phyloP scores from a whole-genome alignment of 92 coral and sea anemone species.

The Palythoa grandis region DNA sequence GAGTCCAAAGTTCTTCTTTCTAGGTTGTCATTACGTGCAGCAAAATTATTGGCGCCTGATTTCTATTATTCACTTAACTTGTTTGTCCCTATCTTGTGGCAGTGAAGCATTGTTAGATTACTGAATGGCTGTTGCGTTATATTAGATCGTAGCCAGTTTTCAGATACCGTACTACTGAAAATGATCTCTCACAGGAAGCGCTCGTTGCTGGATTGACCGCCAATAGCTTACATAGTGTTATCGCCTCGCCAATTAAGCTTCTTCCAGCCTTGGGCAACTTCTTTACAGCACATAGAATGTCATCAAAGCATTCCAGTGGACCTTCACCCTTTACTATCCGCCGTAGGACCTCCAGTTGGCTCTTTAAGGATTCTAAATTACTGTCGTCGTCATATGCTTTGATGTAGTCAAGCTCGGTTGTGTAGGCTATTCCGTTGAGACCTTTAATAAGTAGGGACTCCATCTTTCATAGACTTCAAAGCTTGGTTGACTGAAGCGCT shows the following conservation, averaged over 20 bases:
- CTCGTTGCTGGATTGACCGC: slow-evolving; percentile 55
- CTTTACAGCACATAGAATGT: slow-evolving; percentile 5
- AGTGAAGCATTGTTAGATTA: not conserved
- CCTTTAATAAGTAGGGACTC: too few species aligned
- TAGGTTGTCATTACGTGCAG: not conserved
- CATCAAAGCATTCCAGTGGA: slow-evolving; percentile 39
- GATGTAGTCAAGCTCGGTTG: too few species aligned
- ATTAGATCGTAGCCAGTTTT: slow-evolving; percentile 55
- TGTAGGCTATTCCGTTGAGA: too few species aligned
- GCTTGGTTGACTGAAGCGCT: not conserved
- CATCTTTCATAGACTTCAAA: not conserved
- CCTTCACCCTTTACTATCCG: slow-evolving; percentile 30
- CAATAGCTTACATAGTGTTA: slow-evolving; percentile 43
- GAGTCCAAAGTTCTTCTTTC: slow-evolving; percentile 26
- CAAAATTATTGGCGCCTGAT: slow-evolving; percentile 47
- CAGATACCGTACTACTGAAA: slow-evolving; percentile 51
- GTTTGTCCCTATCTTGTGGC: slow-evolving; percentile 53
- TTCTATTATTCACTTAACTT: slow-evolving; percentile 23
- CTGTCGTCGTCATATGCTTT: not conserved
- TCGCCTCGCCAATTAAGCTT: not conserved
- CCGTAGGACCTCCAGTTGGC: slow-evolving; percentile 35
- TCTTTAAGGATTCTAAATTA: not conserved
- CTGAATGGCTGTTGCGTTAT: slow-evolving; percentile 46
- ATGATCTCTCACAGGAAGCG: slow-evolving; percentile 44
- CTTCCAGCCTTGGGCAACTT: slow-evolving; percentile 38